phyloP scores from a whole-genome alignment of 2,888 invertebrate species.

The Oithona nana region DNA sequence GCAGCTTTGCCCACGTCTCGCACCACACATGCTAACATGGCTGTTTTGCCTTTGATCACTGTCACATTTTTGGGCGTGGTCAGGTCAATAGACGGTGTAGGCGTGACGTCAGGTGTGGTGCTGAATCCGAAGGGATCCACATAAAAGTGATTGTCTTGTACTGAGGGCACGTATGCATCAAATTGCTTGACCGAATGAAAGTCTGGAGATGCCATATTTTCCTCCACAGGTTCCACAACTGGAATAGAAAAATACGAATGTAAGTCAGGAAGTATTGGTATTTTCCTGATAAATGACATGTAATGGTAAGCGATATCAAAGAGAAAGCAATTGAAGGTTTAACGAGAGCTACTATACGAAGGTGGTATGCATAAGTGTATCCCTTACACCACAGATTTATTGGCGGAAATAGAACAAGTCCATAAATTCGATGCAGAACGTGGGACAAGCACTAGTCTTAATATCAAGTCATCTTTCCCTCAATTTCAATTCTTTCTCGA shows the following conservation, averaged over 20 bases:
- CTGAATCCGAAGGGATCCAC: background rate
- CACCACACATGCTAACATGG: background rate
- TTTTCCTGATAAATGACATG: too few relatives aligned
- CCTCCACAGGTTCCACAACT: background rate
- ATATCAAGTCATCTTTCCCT: too few relatives aligned
- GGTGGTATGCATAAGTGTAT: too few relatives aligned
- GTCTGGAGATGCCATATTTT: background rate
- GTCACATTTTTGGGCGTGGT: slow-evolving; percentile 1
- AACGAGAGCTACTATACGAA: too few relatives aligned
- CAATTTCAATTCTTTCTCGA: too few relatives aligned
- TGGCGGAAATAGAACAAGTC: too few relatives aligned
- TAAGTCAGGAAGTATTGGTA: too few relatives aligned
- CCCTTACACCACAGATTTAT: too few relatives aligned
- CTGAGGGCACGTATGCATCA: background rate
- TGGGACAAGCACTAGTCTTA: too few relatives aligned
- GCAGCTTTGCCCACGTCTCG: background rate
- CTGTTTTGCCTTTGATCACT: background rate
- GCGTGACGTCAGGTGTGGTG: background rate
- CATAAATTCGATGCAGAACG: too few relatives aligned
- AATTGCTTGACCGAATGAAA: background rate
- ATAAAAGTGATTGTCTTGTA: background rate
- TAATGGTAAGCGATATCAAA: too few relatives aligned
- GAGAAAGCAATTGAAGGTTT: too few relatives aligned
- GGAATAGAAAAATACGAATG: background rate
- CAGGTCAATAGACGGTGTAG: background rate